Percentiles rank a stretch among this genome's conserved stretches.
Evolutionary conservation across 64 coral and sea anemone genomes (phyloP).

Genomic region (Actinia equina): DNA sequence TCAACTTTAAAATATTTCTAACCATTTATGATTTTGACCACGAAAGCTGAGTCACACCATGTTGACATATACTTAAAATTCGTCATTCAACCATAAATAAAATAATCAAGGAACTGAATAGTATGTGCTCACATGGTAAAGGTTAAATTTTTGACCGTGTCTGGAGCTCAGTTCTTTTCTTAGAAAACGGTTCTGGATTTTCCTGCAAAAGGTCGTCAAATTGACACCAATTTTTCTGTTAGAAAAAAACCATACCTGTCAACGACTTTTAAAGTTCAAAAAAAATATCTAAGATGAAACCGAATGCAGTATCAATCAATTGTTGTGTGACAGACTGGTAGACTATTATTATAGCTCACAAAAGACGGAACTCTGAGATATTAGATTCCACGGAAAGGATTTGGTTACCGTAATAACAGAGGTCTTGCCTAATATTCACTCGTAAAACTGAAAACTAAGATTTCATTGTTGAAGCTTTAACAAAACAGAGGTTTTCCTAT

Average conservation of each 20-base stretch:
- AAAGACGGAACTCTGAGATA: not conserved
- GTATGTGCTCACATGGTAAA: not conserved
- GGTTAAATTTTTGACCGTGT: not conserved
- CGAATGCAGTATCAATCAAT: not conserved
- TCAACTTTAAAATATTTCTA: not conserved
- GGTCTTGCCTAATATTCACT: not conserved
- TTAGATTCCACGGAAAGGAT: not conserved
- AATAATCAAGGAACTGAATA: too few relatives aligned
- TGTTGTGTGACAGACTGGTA: not conserved
- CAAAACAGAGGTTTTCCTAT: not conserved
- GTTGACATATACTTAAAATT: not conserved
- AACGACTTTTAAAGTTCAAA: not conserved
- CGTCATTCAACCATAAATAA: not conserved
- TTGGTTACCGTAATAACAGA: slow-evolving; percentile 2
- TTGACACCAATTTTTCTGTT: not conserved
- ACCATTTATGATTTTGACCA: not conserved
- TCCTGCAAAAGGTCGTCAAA: not conserved
- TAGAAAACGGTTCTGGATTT: not conserved
- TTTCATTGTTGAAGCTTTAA: not conserved
- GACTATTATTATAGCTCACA: not conserved
- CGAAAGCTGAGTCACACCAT: not conserved
- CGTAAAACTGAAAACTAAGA: not conserved
- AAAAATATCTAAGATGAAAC: not conserved
- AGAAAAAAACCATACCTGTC: not conserved
- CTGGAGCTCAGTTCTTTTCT: not conserved